Base-by-base conservation (phyloP, 2,797 vertebrate species). In the Acanthopagrus latus region DNA sequence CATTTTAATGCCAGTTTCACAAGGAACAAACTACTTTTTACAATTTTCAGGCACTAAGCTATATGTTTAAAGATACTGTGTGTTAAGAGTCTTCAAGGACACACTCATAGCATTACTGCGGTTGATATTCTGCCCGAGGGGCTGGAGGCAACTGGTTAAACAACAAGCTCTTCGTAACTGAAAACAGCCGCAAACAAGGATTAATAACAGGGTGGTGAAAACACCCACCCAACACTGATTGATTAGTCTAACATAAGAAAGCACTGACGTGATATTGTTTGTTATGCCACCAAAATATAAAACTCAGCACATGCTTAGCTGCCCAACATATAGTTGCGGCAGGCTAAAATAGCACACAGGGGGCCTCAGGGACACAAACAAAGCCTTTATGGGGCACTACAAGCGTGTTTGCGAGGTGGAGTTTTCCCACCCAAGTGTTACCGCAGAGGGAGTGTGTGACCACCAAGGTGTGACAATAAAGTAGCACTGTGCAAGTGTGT, bases 391-490 rank as follows among this genome's bases (percentile, higher is more conserved):
- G 64, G 21, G 43, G 54, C 17, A 7, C 58, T 63, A 48, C 4
- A 62, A 77, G 65, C 76, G 41, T 80, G 74, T 79, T 59, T n/a
- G 29, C 51, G 65, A 84, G 89, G 85, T 63, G 84, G 76, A 79
- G 86, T 80, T 75, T 92, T 91, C 83, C 84, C 89, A 90, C 82
- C 73, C 80, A 74, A 69, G 78, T 81, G 84, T 77, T 85, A 92
- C 82, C 44, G 47, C 80, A 69, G n/a, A 84, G 67, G 67, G 74
- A 71, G 71, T 63, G 48, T 83, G 70, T 84, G 84, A 89, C 83
- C 86, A 88, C 83, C 54, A 82, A 90, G 80, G 87, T 89, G 88
- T 65, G 82, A 89, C 79, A 76, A 75, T 63, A 73, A 82, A 64
- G n/a, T 23, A 51, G 13, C 4, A 2, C 13, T 57, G 52, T 58